Evolutionary conservation across 2,113 vertebrate species (phyloP), one percentile per base, ranked within the genome.

Genomic region (Petroica traversi): DNA sequence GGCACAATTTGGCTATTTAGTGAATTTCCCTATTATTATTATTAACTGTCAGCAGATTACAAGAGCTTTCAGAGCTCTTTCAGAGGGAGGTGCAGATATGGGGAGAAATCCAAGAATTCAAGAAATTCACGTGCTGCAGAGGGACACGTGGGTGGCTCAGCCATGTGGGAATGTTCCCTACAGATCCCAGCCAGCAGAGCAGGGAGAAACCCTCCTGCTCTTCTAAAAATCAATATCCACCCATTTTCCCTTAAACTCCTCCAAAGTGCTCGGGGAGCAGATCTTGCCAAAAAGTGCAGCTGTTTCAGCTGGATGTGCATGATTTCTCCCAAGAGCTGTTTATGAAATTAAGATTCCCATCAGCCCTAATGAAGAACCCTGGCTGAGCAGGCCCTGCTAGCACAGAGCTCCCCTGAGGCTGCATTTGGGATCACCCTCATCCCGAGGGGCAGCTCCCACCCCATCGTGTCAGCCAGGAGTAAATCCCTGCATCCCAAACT

Each of bases 401-500:
- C 14, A 49, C 4, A 58, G 69, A 78, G 41, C 66, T 67, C 33
- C 34, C 14, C 2, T 1, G 5, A 34, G 5, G 36, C 46, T 9
- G 7, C 11, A 15, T 29, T 67, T 25, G 19, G 29, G 19, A 22
- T 40, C 9, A 0, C 7, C 31, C n/a, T 52, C 17, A 9, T 5
- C 38, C 52, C 36, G 46, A 2, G 19, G 54, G 3, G 0, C 40
- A 20, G 41, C 8, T n/a, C 52, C 54, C 85, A n/a, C 11, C 34
- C 33, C 49, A 23, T 5, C 48, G 1, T 1, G 6, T 1, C 73
- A 55, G 48, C 11, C 55, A 18, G 57, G 18, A 33, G 11, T 0
- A 49, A 34, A 63, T 3, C 26, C 5, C 41, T 8, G 5, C 14
- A 24, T 1, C 15, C 48, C 62, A 62, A 10, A 4, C 19, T 15